Conservation (phyloP, 2,797 vertebrate genomes). For the Tapirus indicus region DNA sequence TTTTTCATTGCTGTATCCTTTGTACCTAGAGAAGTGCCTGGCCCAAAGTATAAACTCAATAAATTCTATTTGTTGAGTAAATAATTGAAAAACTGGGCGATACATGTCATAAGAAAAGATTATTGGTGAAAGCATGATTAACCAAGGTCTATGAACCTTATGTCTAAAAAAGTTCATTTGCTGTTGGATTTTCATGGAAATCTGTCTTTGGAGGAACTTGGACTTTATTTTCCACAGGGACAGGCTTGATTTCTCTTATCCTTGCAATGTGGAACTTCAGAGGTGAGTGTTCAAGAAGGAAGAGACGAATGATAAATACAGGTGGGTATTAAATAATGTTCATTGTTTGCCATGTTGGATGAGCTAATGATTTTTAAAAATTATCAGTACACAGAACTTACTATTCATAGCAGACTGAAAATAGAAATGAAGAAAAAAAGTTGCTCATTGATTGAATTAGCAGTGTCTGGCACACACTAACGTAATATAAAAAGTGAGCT, state of each 20-base stretch:
- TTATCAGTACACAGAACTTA: conserved; percentile 65
- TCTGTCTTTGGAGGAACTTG: conserved; percentile 35
- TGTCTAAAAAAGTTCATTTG: not conserved
- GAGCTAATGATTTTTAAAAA: conserved; percentile 69
- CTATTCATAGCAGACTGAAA: conserved; percentile 69
- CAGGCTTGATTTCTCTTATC: conserved; percentile 42
- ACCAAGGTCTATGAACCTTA: not conserved
- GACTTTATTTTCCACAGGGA: conserved; percentile 34
- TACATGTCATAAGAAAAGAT: conserved; percentile 34
- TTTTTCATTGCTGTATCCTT: not conserved
- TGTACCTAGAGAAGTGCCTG: not conserved
- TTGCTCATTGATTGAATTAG: conserved; percentile 64
- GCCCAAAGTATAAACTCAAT: not conserved
- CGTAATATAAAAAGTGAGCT: conserved; percentile 67
- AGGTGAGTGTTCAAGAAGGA: conserved; percentile 55
- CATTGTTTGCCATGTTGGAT: conserved; percentile 38
- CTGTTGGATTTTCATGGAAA: conserved; percentile 24
- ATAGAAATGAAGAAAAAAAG: conserved; percentile 70
- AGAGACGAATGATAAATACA: conserved; percentile 40
- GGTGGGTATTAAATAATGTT: conserved; percentile 35
- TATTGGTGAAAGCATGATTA: conserved; percentile 52
- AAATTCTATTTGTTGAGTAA: not conserved
- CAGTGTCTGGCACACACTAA: conserved; percentile 68
- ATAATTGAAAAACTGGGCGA: conserved; percentile 13
- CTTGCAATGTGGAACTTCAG: conserved; percentile 43